These are phyloP conservation scores for Pan paniscus DNA, from an alignment of 2,113 vertebrate species.

Conservation along the genomic window DNA sequence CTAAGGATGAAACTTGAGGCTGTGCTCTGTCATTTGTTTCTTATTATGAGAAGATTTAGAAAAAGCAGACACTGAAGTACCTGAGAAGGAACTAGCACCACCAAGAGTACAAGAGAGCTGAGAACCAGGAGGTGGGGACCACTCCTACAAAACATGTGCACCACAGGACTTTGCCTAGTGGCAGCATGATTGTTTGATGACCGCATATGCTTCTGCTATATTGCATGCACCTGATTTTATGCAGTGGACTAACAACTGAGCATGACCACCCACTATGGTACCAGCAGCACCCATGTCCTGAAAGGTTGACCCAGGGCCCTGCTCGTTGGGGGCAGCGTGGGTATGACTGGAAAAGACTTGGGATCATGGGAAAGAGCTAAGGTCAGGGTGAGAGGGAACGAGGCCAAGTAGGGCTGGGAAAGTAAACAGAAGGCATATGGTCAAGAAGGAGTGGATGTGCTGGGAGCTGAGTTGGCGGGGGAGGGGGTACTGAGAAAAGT, in stretches of 20 bases:
- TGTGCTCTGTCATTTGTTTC: neutral
- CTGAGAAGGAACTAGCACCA: neutral
- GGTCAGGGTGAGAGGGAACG: conserved; percentile 50
- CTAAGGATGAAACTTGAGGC: neutral
- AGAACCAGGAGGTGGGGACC: neutral
- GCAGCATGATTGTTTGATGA: fast-evolving
- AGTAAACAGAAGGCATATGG: conserved; percentile 69
- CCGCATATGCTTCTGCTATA: neutral
- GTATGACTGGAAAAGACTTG: conserved; percentile 46
- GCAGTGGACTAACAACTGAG: neutral
- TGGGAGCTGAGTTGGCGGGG: conserved; percentile 10
- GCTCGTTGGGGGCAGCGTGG: neutral
- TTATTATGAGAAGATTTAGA: neutral
- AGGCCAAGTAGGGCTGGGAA: conserved; percentile 64
- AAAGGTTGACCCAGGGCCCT: neutral
- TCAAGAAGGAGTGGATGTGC: neutral
- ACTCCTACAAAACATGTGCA: neutral
- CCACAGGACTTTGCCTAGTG: neutral
- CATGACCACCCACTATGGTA: neutral
- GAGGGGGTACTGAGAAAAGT: neutral
- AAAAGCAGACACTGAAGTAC: neutral
- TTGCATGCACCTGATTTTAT: neutral
- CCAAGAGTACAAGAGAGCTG: neutral
- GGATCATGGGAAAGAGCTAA: conserved; percentile 66
- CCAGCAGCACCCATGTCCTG: neutral